Base-by-base conservation (phyloP, 2,797 vertebrate species). In the Pangasius djambal region DNA sequence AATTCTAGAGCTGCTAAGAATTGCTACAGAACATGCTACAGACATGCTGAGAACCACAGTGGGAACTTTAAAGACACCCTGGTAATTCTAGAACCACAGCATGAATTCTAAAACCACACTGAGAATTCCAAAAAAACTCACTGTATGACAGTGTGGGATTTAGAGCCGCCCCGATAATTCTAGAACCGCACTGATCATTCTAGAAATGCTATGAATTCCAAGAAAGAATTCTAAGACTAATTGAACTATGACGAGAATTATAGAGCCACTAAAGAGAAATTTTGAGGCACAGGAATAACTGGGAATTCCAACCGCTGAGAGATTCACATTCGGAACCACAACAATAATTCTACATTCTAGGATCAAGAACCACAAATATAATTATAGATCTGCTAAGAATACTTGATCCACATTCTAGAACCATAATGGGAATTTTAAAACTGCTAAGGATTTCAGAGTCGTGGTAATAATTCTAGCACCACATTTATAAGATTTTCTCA, bases 391-490 rank as follows among this genome's bases (percentile, higher is more conserved):
- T 2, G 2, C 37, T 37, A 2, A 37, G 37, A 37, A 37, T 37
- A 37, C 2, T 37, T 37, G 37, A 37, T 37, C 37, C 37, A 37
- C 37, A 37, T 52, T 52, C 3, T 61, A 22, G 67, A 70, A 70
- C 67, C 67, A 70, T 12, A 6, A 12, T 70, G 3, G 5, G n/a
- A 34, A 70, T 31, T 34, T 12, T 34, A 34, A 31, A 70, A 74
- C 72, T 37, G 72, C 37, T 74, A 16, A 31, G 10, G 18, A 40
- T 67, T 57, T 86, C 70, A n/a, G 75, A 40, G 70, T 67, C 67
- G 87, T 55, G 50, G 16, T 85, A 72, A 87, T 79, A 87, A 37
- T 87, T 86, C 22, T 22, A 50, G 48, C 75, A 20, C 25, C 57
- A 57, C 40, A 44, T 18, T 65, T 69, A 34, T 34, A 0, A 69